A percentile compares a stretch with the other conserved stretches of the same genome.
phyloP scores from a whole-genome alignment of 2,888 invertebrate genomes.

The Epicampocera succincta region DNA sequence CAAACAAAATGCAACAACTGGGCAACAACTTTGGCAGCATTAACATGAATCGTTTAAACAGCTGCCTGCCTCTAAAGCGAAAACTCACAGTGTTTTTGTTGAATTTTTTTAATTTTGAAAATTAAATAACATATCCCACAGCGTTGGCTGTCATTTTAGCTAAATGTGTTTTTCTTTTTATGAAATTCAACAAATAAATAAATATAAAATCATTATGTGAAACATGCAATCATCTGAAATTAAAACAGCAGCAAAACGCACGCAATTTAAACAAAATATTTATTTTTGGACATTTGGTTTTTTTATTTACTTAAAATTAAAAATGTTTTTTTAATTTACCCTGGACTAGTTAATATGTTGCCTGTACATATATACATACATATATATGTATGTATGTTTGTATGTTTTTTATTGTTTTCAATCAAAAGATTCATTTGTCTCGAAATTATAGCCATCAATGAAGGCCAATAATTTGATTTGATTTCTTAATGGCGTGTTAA shows the following conservation, averaged over 20 bases:
- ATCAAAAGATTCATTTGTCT: conserved; percentile 42
- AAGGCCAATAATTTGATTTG: conserved; percentile 9
- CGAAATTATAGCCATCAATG: conserved; percentile 48
- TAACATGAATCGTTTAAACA: conserved; percentile 65
- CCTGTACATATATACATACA: no score
- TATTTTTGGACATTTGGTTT: conserved; percentile 11
- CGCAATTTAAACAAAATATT: conserved; percentile 63
- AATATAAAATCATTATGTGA: conserved; percentile 55
- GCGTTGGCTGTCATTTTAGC: conserved; percentile 68
- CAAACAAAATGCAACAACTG: conserved; percentile 46
- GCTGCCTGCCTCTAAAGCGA: conserved; percentile 61
- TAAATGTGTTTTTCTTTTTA: conserved; percentile 54
- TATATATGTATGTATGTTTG: no score
- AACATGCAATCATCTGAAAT: conserved; percentile 68
- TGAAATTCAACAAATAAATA: conserved; percentile 47
- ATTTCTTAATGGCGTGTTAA: conserved; percentile 28
- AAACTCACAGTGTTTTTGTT: conserved; percentile 32
- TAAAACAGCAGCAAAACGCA: conserved; percentile 60
- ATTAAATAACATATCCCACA: conserved; percentile 70
- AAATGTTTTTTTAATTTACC: conserved; percentile 12
- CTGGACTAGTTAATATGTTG: no score
- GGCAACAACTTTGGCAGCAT: conserved; percentile 43
- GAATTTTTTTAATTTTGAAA: conserved; percentile 56
- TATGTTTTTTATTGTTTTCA: conserved; percentile 7
- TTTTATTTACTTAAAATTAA: no score